Base-by-base conservation (phyloP, 2,113 vertebrate genomes). In the Haemorhous mexicanus region DNA sequence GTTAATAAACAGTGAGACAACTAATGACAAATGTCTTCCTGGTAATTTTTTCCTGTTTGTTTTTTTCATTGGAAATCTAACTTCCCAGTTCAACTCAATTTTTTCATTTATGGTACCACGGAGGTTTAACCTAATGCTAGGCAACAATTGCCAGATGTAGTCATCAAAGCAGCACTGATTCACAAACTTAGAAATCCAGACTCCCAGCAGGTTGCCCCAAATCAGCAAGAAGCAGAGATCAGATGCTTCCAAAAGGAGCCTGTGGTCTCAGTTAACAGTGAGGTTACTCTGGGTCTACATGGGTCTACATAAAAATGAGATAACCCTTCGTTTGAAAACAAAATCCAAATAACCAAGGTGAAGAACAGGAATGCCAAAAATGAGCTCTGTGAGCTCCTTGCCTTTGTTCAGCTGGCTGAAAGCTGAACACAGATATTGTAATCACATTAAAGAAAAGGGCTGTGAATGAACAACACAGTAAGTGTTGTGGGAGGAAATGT, bases 251-350 rank as follows among this genome's bases (percentile, higher is more conserved):
- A 84, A 93, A 92, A 66, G 6, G 13, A 26, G 27, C 50, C 49
- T 82, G 46, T 63, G 55, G 20, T 93, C 69, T 95, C 66, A 49
- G 52, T 30, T 88, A 79, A 79, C 35, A 82, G 66, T 41, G 78
- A 62, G 84, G 73, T 96, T 97, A 96, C 96, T 96, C 95, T 96
- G 95, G 96, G 92, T 97, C 95, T 97, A 96, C 93, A 10, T 88
- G 86, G 90, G 78, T 93, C 67, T 92, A 74, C 30, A 37, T 53
- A 74, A 24, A 91, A 88, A 90, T 50, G 93, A 92, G 68, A 90
- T 41, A 58, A 32, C 61, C 58, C 28, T 92, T 67, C 49, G 44
- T 55, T 84, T 50, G 10, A 52, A 62, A 61, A 24, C 7, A 16
- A 21, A n/a, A 13, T 24, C 21, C 13, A 7, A n/a, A 61, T 21